Evolutionary conservation across 2,888 invertebrate species (phyloP).

Genomic region (Carabus problematicus): DNA sequence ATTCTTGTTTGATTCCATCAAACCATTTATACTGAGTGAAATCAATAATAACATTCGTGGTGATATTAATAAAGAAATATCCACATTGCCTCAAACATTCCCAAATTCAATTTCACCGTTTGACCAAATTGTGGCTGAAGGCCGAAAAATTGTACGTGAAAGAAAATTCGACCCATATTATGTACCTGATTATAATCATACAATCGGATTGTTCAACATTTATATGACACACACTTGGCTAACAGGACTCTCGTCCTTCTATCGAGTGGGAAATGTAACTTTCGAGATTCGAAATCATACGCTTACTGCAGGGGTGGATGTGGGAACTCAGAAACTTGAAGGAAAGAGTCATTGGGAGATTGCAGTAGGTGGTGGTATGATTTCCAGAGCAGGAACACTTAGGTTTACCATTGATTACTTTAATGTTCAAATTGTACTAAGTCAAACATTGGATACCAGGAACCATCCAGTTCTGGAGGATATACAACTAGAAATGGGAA

Average conservation of each 20-base stretch:
- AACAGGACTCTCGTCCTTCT: conserved; percentile 80
- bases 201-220: conserved; percentile 73
- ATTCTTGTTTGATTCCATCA: conserved; percentile 85
- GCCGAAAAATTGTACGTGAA: conserved; percentile 70
- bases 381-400: conserved; percentile 75
- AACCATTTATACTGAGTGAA: conserved; percentile 81
- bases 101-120: conserved; percentile 87
- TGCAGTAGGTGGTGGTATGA: conserved; percentile 69
- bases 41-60: conserved; percentile 76
- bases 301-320: conserved; percentile 70
- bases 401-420: conserved; percentile 83
- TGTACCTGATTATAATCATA: conserved; percentile 76
- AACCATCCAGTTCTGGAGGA: conserved; percentile 75
- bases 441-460: conserved; percentile 80
- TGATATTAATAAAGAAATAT: conserved; percentile 77
- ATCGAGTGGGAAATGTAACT: conserved; percentile 73
- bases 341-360: conserved; percentile 84
- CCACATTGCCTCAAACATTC: conserved; percentile 74
- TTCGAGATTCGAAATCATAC: conserved; percentile 77
- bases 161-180: conserved; percentile 78
- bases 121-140: conserved; percentile 81
- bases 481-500: conserved; percentile 81
- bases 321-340: conserved; percentile 80
- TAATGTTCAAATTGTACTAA: conserved; percentile 70
- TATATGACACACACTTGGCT: conserved; percentile 79